Evolutionary conservation across 2,113 vertebrate genomes (phyloP).

Genomic region (Myocastor coypus): DNA sequence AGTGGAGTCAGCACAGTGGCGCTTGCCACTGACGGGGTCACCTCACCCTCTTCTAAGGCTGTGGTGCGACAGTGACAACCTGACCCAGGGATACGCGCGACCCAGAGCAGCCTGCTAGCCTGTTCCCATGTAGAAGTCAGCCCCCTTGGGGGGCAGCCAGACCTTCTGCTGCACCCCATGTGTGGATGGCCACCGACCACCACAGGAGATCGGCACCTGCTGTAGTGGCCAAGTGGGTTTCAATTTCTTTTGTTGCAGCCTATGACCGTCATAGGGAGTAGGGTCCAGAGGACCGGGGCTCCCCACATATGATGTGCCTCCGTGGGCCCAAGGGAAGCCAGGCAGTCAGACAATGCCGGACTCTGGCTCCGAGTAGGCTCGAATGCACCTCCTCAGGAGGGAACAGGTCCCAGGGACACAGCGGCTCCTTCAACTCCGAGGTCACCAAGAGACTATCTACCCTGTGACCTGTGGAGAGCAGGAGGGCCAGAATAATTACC

Average conservation of each 20-base stretch:
- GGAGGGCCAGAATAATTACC: slow-evolving; percentile 74
- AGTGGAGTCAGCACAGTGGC: background rate
- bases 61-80: background rate
- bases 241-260: background rate
- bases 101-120: background rate
- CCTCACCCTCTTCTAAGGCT: background rate
- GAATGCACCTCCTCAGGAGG: fast-evolving
- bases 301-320: background rate
- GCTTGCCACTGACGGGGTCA: background rate
- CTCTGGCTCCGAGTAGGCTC: background rate
- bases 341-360: background rate
- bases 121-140: background rate
- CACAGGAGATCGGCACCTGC: background rate
- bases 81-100: background rate
- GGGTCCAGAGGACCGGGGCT: background rate
- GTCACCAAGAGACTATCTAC: slow-evolving; percentile 42
- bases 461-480: slow-evolving; percentile 53
- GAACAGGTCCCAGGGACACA: fast-evolving
- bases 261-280: background rate
- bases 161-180: background rate
- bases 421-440: background rate
- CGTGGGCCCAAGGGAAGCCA: background rate
- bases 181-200: background rate
- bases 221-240: background rate
- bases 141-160: fast-evolving